A percentile compares a stretch with the other conserved stretches of the same genome.
Conservation (phyloP, 2,888 invertebrate species). For the Nasonia oneida region DNA sequence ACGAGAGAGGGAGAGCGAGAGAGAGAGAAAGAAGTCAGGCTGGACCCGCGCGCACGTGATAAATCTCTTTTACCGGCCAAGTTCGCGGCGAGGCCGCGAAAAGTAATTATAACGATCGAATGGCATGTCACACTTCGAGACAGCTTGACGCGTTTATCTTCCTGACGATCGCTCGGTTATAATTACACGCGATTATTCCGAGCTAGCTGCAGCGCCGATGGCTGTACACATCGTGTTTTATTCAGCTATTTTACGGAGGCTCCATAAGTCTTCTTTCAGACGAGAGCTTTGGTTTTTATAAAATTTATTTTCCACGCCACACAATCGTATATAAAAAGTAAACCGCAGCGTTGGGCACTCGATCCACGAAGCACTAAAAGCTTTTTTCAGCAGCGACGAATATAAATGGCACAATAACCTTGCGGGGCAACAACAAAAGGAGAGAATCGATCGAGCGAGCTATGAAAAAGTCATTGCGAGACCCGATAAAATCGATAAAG, state of each 20-base stretch:
- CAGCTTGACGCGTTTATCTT: conserved; percentile 57
- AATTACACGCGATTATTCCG: conserved; percentile 53
- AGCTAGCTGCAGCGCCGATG: conserved; percentile 22
- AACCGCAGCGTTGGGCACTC: background rate
- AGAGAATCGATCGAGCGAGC: conserved; percentile 18
- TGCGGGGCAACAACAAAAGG: background rate
- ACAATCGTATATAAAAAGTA: background rate
- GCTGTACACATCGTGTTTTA: conserved; percentile 65
- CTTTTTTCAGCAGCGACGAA: conserved; percentile 10
- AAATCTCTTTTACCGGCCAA: conserved; percentile 46
- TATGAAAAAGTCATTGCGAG: conserved; percentile 38
- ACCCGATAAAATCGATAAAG: conserved; percentile 44
- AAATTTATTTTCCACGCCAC: background rate
- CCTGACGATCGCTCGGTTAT: conserved; percentile 47
- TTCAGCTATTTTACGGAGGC: conserved; percentile 34
- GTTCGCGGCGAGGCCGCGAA: conserved; percentile 32
- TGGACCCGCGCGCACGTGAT: conserved; percentile 25
- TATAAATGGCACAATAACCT: conserved; percentile 14
- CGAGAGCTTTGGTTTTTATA: no score
- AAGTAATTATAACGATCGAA: conserved; percentile 60
- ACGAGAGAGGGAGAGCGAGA: background rate
- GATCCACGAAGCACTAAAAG: background rate
- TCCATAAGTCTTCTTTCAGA: no score
- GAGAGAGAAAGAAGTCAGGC: background rate
- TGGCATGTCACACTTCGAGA: conserved; percentile 50